Base-by-base conservation (phyloP, 2,797 vertebrate genomes). In the Pempheris klunzingeri region DNA sequence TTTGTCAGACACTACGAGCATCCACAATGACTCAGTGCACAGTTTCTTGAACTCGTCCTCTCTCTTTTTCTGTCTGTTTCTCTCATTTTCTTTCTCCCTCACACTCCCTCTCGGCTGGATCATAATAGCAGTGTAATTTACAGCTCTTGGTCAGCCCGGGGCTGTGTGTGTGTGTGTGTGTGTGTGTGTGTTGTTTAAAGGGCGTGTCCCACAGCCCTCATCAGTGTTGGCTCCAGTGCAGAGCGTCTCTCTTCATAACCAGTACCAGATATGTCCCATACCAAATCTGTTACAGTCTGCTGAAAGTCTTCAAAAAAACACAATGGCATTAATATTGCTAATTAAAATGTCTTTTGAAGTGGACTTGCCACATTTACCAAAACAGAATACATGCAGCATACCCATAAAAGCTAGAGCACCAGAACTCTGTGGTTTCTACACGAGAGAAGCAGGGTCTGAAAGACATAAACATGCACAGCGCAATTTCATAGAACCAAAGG, bases 71-170 rank as follows among this genome's bases (percentile, higher is more conserved):
- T 64, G 71, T 79, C 74, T 80, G 67, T 78, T 78, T 77, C 52
- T 68, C 72, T 83, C 67, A 64, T 84, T 81, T 61, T 74, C 24
- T 68, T 53, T 43, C 36, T 55, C 65, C 58, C 64, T 80, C 75
- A 60, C 69, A 30, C 41, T 75, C 50, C 18, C 44, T 46, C 61
- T 49, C n/a, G 5, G 46, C 71, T 79, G 41, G 69, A 82, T 88
- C 74, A 82, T 86, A 86, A 89, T 82, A 80, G 82, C 28, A 22
- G 77, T 78, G 80, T 89, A 85, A 87, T 90, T 89, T 90, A 88
- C 89, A 86, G 80, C 83, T 88, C 68, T 89, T 76, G 79, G 83
- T 90, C 86, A 84, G 83, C 80, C 80, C 1, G 11, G 64, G 69
- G 75, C 58, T 79, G 1, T 67, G 54, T 76, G 30, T 75, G 53